Evolutionary conservation across 1,140 invertebrate genomes (phyloP).

Genomic region (Brachionus koreanus): DNA sequence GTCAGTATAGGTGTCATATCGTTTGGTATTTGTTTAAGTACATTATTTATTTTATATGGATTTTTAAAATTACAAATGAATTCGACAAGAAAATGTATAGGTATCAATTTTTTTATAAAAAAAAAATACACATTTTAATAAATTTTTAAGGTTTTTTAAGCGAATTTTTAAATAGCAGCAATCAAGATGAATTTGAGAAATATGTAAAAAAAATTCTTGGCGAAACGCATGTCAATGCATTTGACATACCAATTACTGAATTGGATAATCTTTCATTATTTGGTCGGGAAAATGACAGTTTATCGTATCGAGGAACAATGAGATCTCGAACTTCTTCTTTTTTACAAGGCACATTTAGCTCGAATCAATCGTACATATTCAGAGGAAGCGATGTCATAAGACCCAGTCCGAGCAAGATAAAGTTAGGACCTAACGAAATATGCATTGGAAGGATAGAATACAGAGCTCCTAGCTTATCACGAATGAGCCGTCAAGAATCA

Average conservation of each 20-base stretch:
- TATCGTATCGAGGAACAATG: background rate
- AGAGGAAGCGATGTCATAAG: background rate
- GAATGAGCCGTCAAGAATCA: background rate
- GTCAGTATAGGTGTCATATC: background rate
- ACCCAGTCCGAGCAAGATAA: background rate
- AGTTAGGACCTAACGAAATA: background rate
- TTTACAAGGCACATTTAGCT: background rate
- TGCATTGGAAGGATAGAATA: conserved; percentile 33
- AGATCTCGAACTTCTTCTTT: background rate
- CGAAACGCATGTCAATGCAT: background rate
- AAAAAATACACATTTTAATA: background rate
- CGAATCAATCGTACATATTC: background rate
- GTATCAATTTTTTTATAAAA: background rate
- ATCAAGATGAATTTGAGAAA: background rate
- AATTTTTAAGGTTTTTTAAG: background rate
- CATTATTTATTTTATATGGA: background rate
- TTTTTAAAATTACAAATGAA: background rate
- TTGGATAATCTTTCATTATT: background rate
- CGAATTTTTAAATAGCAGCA: background rate
- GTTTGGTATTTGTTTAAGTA: background rate
- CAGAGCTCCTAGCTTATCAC: background rate
- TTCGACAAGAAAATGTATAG: background rate
- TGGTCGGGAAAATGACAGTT: background rate
- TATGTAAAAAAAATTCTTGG: conserved; percentile 22
- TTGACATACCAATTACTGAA: background rate